These are phyloP conservation scores for Apamea monoglypha DNA, from an alignment of 2,888 invertebrate species.

Conservation along the genomic window DNA sequence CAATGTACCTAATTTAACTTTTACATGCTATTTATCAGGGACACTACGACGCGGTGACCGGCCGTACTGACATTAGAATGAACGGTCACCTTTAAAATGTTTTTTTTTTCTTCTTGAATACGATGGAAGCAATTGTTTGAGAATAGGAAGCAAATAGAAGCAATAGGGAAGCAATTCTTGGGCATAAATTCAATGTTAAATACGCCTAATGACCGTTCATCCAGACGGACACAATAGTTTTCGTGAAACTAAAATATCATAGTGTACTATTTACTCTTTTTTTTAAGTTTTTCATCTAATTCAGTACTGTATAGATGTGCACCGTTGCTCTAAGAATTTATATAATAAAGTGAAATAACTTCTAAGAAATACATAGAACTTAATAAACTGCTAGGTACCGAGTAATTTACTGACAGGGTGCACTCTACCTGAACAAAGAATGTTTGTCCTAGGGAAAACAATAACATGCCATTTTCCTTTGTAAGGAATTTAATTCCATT, in stretches of 20 bases:
- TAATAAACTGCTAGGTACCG: slow-evolving; percentile 22
- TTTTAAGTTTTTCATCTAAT: not conserved
- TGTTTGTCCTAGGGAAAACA: not conserved
- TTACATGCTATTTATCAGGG: too few relatives aligned
- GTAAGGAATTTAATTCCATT: slow-evolving; percentile 11
- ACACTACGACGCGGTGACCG: too few relatives aligned
- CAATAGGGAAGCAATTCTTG: too few relatives aligned
- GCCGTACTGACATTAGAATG: too few relatives aligned
- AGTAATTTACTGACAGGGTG: not conserved
- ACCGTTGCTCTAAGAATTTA: not conserved
- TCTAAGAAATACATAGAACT: not conserved
- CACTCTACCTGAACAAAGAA: slow-evolving; percentile 15
- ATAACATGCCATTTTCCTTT: slow-evolving; percentile 15
- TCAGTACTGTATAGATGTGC: not conserved
- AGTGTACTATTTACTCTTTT: not conserved
- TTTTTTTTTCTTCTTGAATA: too few relatives aligned
- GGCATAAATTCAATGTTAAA: too few relatives aligned
- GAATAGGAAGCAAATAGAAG: too few relatives aligned
- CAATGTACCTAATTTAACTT: too few relatives aligned
- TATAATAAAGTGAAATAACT: not conserved
- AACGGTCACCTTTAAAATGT: too few relatives aligned
- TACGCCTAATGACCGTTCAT: too few relatives aligned
- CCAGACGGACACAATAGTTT: not conserved
- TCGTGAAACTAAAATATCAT: not conserved
- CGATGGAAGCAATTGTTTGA: too few relatives aligned